These are phyloP conservation scores for Spizaetus ornatus DNA, from an alignment of 2,113 vertebrate genomes.

Conservation along the genomic window DNA sequence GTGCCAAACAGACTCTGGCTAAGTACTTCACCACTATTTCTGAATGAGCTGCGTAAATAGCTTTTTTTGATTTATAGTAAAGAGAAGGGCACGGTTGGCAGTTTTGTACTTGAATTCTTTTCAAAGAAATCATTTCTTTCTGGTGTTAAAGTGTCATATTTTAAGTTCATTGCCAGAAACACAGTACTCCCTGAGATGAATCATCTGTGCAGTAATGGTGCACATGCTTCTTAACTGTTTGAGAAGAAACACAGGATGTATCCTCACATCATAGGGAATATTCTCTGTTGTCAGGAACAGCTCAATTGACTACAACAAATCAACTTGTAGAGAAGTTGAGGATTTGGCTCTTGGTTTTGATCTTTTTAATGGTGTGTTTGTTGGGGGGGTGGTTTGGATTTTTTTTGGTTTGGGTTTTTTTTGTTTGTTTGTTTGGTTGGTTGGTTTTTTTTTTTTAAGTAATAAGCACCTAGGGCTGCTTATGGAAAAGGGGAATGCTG, in stretches of 20 bases:
- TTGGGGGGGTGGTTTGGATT: not conserved
- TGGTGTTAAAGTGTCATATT: not conserved
- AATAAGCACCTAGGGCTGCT: not conserved
- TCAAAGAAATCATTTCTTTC: not conserved
- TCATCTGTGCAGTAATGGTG: not conserved
- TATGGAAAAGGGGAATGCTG: not conserved
- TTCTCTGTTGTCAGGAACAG: not conserved
- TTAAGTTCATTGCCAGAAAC: conserved; percentile 4
- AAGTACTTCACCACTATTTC: not conserved
- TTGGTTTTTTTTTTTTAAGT: not conserved
- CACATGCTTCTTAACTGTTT: not conserved
- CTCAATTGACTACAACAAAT: not conserved
- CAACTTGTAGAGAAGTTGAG: not conserved
- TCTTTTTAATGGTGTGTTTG: not conserved
- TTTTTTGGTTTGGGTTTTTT: not conserved
- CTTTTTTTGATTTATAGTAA: not conserved
- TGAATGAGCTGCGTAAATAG: not conserved
- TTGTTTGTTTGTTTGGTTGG: too few relatives aligned
- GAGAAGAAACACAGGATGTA: not conserved
- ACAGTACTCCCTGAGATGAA: not conserved
- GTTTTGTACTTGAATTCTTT: not conserved
- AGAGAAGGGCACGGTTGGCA: not conserved
- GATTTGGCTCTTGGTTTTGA: not conserved
- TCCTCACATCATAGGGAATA: not conserved
- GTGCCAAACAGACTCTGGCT: not conserved